Base-by-base conservation (phyloP, 2,888 invertebrate species). In the Phorcus lineatus region DNA sequence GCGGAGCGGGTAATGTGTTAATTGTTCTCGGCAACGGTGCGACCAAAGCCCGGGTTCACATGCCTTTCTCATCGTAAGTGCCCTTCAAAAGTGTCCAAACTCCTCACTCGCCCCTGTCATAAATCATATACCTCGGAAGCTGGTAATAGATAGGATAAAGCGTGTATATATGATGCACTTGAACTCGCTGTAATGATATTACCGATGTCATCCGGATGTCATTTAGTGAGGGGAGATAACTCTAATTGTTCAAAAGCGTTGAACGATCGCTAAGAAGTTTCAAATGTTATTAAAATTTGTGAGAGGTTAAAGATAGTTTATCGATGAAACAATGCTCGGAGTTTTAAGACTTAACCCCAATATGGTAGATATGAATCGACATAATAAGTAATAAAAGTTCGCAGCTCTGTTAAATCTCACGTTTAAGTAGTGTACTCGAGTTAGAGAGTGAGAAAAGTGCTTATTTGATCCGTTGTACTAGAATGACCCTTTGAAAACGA, bases 231-330 rank as follows among this genome's bases (percentile, higher is more conserved):
- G 70, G 70, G 31, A 70, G 70, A 70, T 70, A 70, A 70, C 70
- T 70, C 70, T 70, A 70, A 70, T 70, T 70, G 36, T 70, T 70
- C 70, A 70, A 62, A 62, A 62, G 62, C 24, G 28, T 62, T 31
- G 62, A 28, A 62, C 16, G 28, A 28, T 28, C 22, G 62, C 62
- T 62, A 17, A 62, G 62, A 28, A 28, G 62, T 62, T 62, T 62
- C 16, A 24, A 62, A 24, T 62, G 62, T 62, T 24, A 62, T 31
- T 62, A 62, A 62, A 57, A 24, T 62, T 62, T 62, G 62, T 62
- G 24, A 62, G 62, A 47, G 47, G 47, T 47, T 47, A 47, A 47
- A 47, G 9, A 47, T 47, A 47, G 47, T 47, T 47, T 47, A 47
- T 47, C 47, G 47, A 47, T 47, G 47, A 47, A 47, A 47, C 47